Evolutionary conservation across 2,113 vertebrate species (phyloP), one percentile per base, ranked within the genome.

Genomic region (Dendrocopos noguchii): DNA sequence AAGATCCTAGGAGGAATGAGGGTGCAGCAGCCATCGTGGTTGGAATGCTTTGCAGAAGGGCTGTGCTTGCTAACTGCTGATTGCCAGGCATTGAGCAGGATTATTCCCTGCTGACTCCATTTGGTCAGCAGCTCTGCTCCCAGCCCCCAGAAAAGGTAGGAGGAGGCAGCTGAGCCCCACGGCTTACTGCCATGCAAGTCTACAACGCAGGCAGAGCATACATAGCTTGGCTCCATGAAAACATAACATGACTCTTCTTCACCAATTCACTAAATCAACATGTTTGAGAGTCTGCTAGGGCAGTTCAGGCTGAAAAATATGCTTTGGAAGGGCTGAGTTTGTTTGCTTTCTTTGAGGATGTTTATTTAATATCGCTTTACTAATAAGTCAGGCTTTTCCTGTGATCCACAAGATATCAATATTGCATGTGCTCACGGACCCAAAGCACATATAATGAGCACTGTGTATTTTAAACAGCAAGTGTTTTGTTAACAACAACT

Each of bases 141-240:
- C n/a, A 80, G 52, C 8, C 7, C 31, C 47, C 0, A 3, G 18
- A 31, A 68, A 78, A 57, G n/a, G 73, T 70, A 67, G 61, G 34
- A 14, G 53, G 47, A 60, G 52, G 61, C 42, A 64, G 64, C 10
- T 34, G 25, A 80, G 52, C 22, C 79, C 27, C 55, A 33, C 9
- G 2, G 7, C 77, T 7, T 22, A 8, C 12, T 55, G 47, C 63
- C 0, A 0, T 3, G 25, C 17, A 24, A 31, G 46, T 4, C 34
- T 52, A 52, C 34, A 14, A 16, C 46, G 57, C 29, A 10, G 50
- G 59, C 59, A 47, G 39, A 18, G 20, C 15, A 46, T 10, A 8
- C 1, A 0, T 3, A 19, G 46, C 28, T 29, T 59, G 21, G 22
- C 42, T 74, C 31, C 28, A 1, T 0, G 7, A 7, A 56, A 84